phyloP scores from a whole-genome alignment of 2,888 invertebrate genomes.

The Drosophila infuscata region DNA sequence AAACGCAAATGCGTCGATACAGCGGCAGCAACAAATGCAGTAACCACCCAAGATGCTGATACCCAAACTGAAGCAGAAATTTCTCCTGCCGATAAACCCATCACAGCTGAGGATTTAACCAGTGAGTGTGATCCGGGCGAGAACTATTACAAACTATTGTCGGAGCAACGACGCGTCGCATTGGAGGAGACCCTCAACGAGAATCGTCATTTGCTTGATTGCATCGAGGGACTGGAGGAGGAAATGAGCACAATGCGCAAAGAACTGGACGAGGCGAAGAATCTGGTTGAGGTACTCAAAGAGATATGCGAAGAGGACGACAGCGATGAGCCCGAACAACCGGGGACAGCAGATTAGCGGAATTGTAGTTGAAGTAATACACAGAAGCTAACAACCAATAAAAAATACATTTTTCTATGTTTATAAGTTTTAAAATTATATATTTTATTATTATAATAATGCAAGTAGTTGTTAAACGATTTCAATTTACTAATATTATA shows the following conservation, averaged over 20 bases:
- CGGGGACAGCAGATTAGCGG: background rate
- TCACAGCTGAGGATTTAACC: constrained; percentile 90
- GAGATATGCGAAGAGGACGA: constrained; percentile 89
- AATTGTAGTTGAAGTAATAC: constrained; percentile 17
- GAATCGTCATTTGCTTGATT: constrained; percentile 87
- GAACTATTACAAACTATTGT: constrained; percentile 91
- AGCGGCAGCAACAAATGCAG: constrained; percentile 11
- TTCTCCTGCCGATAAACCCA: constrained; percentile 64
- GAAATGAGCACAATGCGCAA: constrained; percentile 89
- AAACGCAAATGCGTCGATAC: constrained; percentile 85
- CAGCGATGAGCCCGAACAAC: constrained; percentile 77
- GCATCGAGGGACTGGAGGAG: constrained; percentile 85
- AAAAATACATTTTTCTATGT: constrained; percentile 42
- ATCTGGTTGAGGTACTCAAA: constrained; percentile 91
- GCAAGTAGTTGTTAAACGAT: constrained; percentile 54
- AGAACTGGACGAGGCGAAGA: constrained; percentile 91
- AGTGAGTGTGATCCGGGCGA: constrained; percentile 89
- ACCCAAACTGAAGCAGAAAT: constrained; percentile 84
- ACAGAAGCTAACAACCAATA: constrained; percentile 29
- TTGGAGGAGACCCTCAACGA: constrained; percentile 90
- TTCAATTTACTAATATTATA: constrained; percentile 41
- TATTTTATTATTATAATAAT: constrained; percentile 42
- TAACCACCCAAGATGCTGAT: constrained; percentile 53
- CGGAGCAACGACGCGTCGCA: constrained; percentile 90
- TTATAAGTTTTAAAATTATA: constrained; percentile 39